Evolutionary conservation across 1,140 invertebrate genomes (phyloP).

Genomic region (Cryptotermes secundus): DNA sequence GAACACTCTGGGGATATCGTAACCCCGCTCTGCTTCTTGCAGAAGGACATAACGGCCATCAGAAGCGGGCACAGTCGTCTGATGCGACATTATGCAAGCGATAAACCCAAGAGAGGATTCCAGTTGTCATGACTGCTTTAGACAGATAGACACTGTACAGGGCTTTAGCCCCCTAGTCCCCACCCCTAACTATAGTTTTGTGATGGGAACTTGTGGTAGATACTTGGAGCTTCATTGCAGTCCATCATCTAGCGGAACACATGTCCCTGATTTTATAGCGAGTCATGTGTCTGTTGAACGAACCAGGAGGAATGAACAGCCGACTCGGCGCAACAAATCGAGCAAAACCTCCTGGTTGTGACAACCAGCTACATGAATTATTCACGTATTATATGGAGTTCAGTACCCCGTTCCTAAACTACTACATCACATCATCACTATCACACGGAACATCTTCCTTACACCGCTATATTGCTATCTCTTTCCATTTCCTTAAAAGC

Average conservation of each 20-base stretch:
- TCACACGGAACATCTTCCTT: neutral
- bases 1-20: neutral
- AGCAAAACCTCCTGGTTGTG: constrained; percentile 33
- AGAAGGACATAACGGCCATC: neutral
- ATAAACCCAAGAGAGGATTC: neutral
- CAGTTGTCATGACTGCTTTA: neutral
- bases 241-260: constrained; percentile 31
- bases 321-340: constrained; percentile 31
- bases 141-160: constrained; percentile 1
- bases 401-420: neutral
- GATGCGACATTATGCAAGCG: constrained; percentile 11
- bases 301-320: neutral
- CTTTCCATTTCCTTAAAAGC: neutral
- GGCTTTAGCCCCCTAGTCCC: neutral
- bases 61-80: neutral
- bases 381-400: constrained; percentile 22
- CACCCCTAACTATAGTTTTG: neutral
- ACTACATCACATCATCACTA: neutral
- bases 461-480: neutral
- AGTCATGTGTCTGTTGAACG: neutral
- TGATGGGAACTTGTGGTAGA: neutral
- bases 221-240: constrained; percentile 14
- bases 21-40: neutral
- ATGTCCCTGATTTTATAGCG: constrained; percentile 32
- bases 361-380: constrained; percentile 33